A percentile compares a stretch with the other conserved stretches of the same genome.
phyloP scores from a whole-genome alignment of 2,888 invertebrate species.

The Fragum fragum region DNA sequence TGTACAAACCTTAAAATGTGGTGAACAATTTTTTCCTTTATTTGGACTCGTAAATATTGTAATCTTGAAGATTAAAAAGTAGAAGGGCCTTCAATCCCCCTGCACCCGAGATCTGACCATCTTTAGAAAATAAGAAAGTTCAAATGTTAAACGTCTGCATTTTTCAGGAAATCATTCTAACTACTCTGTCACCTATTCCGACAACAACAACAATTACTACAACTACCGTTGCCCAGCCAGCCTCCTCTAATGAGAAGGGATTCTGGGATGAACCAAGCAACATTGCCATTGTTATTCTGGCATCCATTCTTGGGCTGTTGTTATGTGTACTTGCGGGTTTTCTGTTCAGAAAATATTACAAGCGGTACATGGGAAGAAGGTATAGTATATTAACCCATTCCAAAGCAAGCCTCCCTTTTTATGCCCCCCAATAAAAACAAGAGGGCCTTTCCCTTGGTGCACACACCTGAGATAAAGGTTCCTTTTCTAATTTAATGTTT shows the following conservation, averaged over 20 bases:
- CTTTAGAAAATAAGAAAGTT: too few species aligned
- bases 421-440: too few species aligned
- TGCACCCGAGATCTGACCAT: not conserved
- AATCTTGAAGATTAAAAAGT: not conserved
- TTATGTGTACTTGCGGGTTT: constrained; percentile 17
- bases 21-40: too few species aligned
- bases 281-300: constrained; percentile 33
- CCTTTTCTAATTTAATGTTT: too few species aligned
- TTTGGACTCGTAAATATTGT: not conserved
- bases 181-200: not conserved
- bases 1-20: too few species aligned
- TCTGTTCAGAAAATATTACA: constrained; percentile 10
- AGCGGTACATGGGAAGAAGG: not conserved
- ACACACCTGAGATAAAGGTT: too few species aligned
- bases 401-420: too few species aligned
- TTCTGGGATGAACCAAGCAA: constrained; percentile 49
- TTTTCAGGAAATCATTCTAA: too few species aligned
- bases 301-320: constrained; percentile 12
- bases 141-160: too few species aligned
- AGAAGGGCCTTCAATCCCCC: not conserved
- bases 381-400: too few species aligned
- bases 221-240: not conserved
- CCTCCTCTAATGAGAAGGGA: not conserved
- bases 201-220: constrained; percentile 20
- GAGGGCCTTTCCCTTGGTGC: too few species aligned